phyloP scores from a whole-genome alignment of 2,113 vertebrate genomes.

The Saccopteryx leptura region DNA sequence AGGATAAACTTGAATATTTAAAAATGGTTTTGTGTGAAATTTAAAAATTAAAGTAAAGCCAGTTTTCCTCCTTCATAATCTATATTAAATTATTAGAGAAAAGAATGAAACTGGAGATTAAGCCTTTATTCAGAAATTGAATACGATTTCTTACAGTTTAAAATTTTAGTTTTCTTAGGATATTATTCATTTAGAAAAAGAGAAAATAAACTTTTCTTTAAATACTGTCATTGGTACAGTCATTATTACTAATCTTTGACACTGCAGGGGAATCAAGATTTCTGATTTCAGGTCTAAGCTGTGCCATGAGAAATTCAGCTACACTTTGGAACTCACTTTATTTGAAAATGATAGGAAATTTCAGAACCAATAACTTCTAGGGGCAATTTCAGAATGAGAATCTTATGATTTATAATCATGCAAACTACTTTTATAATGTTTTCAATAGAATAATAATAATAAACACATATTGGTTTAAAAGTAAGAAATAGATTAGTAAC shows the following conservation, averaged over 20 bases:
- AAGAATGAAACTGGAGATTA: neutral
- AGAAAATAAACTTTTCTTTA: neutral
- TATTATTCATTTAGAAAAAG: neutral
- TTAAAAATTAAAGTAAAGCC: slow-evolving; percentile 46
- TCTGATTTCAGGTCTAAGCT: neutral
- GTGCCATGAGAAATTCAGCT: neutral
- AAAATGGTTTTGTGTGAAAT: slow-evolving; percentile 26
- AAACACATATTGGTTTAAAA: neutral
- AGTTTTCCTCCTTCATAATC: neutral
- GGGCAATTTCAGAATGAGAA: neutral
- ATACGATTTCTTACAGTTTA: neutral
- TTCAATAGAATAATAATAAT: neutral
- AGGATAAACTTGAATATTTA: slow-evolving; percentile 57
- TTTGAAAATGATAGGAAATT: neutral
- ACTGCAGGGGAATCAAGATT: neutral
- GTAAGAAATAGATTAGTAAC: neutral
- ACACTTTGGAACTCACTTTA: neutral
- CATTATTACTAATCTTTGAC: neutral
- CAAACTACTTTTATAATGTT: neutral
- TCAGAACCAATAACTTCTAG: neutral
- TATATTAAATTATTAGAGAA: neutral
- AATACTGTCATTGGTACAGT: neutral
- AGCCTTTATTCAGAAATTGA: neutral
- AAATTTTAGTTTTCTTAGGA: slow-evolving; percentile 7
- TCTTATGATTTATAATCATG: slow-evolving; percentile 40